Evolutionary conservation across 2,888 invertebrate genomes (phyloP).

Genomic region (Mimachlamys varia): DNA sequence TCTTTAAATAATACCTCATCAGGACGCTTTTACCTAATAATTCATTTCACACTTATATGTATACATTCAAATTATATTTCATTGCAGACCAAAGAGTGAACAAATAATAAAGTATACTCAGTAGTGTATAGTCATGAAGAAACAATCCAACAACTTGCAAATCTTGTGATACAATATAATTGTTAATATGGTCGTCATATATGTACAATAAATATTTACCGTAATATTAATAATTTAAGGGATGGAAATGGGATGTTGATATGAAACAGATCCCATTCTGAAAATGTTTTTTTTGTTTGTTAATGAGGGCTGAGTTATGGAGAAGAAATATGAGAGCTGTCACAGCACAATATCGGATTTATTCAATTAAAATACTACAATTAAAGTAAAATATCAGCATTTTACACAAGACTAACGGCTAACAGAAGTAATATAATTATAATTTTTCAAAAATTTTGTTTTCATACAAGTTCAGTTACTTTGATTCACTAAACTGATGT

Average conservation of each 20-base stretch:
- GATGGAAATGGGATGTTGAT: not conserved
- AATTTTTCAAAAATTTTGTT: too few species aligned
- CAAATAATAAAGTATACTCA: not conserved
- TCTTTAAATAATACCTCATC: too few species aligned
- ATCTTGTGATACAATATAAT: not conserved
- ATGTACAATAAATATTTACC: not conserved
- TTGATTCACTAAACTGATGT: too few species aligned
- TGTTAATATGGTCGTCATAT: not conserved
- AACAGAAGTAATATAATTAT: too few species aligned
- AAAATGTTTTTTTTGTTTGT: not conserved
- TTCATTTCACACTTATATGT: too few species aligned
- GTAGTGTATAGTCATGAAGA: not conserved
- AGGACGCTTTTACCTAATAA: too few species aligned
- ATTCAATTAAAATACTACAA: not conserved
- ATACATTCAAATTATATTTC: too few species aligned
- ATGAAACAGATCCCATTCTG: not conserved
- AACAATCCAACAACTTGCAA: slow-evolving; percentile 15
- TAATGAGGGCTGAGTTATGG: too few species aligned
- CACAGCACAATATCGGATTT: not conserved
- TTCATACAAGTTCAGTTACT: too few species aligned
- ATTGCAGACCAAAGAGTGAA: too few species aligned
- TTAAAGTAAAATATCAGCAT: not conserved
- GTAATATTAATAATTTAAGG: not conserved
- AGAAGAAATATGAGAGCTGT: not conserved
- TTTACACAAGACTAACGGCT: too few species aligned